Evolutionary conservation across 2,113 vertebrate species (phyloP).

Genomic region (Salvelinus alpinus): DNA sequence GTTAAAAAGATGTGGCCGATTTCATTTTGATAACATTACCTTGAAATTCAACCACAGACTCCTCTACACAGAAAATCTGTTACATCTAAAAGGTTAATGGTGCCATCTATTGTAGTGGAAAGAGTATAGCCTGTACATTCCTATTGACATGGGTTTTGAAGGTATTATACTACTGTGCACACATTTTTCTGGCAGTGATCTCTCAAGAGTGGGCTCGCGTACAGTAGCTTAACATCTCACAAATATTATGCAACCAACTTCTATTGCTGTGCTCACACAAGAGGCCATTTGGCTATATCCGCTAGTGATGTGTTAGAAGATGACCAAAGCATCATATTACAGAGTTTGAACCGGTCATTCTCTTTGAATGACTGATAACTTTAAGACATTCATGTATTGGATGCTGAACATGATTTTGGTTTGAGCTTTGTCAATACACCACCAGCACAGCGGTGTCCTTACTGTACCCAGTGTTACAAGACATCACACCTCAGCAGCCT

Average conservation of each 20-base stretch:
- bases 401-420: background rate
- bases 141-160: constrained; percentile 51
- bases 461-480: background rate
- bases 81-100: constrained; percentile 26
- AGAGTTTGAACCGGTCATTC: constrained; percentile 30
- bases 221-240: constrained; percentile 48
- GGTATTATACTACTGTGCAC: constrained; percentile 58
- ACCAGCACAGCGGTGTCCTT: background rate
- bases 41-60: background rate
- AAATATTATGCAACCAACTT: constrained; percentile 68
- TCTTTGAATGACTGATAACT: constrained; percentile 29
- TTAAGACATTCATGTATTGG: background rate
- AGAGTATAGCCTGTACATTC: constrained; percentile 35
- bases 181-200: constrained; percentile 64
- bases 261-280: constrained; percentile 52
- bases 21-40: background rate
- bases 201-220: constrained; percentile 48
- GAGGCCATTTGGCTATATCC: constrained; percentile 54
- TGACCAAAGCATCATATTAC: constrained; percentile 26
- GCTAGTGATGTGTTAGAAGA: constrained; percentile 32
- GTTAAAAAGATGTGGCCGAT: background rate
- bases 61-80: constrained; percentile 8
- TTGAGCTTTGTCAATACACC: background rate
- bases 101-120: constrained; percentile 24
- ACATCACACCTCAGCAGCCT: background rate